Percentiles rank a stretch among this genome's conserved stretches.
Evolutionary conservation across 2,888 invertebrate genomes (phyloP).

Genomic region (Ormia ochracea): DNA sequence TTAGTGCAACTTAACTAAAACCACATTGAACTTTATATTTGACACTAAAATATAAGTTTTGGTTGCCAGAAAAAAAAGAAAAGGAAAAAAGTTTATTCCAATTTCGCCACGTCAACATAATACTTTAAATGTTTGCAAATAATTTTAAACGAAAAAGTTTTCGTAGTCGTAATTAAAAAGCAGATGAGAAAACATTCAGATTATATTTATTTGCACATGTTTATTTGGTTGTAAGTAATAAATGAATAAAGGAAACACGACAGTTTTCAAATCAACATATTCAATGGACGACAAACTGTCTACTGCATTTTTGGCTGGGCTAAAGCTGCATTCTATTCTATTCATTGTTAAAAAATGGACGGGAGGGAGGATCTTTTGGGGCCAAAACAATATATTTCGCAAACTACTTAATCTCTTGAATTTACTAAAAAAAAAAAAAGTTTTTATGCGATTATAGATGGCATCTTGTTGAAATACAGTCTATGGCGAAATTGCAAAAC

Average conservation of each 20-base stretch:
- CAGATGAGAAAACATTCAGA: background rate
- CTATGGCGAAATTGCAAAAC: too few relatives aligned
- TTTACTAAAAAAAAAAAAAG: too few relatives aligned
- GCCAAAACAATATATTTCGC: too few relatives aligned
- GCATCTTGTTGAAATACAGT: too few relatives aligned
- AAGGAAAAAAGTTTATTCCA: conserved; percentile 1
- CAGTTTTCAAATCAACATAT: conserved; percentile 28
- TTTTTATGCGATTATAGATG: too few relatives aligned
- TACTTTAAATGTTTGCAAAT: background rate
- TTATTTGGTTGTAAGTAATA: conserved; percentile 6
- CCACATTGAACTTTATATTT: background rate
- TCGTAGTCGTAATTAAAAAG: background rate
- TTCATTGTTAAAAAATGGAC: too few relatives aligned
- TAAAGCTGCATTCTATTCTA: conserved; percentile 36
- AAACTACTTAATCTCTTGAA: too few relatives aligned
- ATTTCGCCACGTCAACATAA: conserved; percentile 1
- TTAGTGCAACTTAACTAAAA: background rate
- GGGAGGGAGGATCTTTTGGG: too few relatives aligned
- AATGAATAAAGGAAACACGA: background rate
- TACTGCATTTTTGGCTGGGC: conserved; percentile 48
- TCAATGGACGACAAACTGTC: conserved; percentile 49
- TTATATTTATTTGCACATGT: background rate
- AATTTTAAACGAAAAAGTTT: background rate
- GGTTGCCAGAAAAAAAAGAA: too few relatives aligned
- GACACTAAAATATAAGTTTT: background rate